Evolutionary conservation across 2,888 invertebrate species (phyloP).

Genomic region (Erynnis tages): DNA sequence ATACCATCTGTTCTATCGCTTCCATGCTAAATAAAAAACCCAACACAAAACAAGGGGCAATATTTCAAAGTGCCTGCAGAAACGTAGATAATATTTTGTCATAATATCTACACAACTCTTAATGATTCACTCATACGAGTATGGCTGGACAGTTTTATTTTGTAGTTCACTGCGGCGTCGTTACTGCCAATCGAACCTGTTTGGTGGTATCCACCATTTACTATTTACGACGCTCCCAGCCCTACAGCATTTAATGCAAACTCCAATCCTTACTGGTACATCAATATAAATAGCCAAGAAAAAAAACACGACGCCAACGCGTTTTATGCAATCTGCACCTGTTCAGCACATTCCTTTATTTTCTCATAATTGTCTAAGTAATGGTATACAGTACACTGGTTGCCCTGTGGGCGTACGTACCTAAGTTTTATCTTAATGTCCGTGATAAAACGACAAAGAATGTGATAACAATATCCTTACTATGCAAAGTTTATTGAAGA

Average conservation of each 20-base stretch:
- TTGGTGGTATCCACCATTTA: conserved; percentile 36
- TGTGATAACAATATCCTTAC: conserved; percentile 10
- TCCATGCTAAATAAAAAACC: neutral
- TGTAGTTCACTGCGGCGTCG: conserved; percentile 40
- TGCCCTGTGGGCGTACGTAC: conserved; percentile 18
- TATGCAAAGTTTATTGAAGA: neutral
- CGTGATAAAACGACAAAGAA: conserved; percentile 9
- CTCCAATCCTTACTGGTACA: conserved; percentile 29
- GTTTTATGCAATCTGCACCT: conserved; percentile 26
- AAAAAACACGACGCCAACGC: conserved; percentile 24
- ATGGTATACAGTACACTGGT: conserved; percentile 9
- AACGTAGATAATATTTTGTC: conserved; percentile 17
- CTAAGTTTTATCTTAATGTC: conserved; percentile 22
- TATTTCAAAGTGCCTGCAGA: conserved; percentile 13
- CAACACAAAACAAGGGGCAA: conserved; percentile 5
- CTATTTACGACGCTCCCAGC: conserved; percentile 35
- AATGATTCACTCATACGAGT: conserved; percentile 18
- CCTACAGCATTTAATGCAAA: conserved; percentile 33
- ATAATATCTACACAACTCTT: conserved; percentile 24
- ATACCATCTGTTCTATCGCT: neutral
- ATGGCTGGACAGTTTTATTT: conserved; percentile 6
- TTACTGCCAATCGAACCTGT: conserved; percentile 50
- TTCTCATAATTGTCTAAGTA: conserved; percentile 25
- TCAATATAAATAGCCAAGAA: conserved; percentile 30
- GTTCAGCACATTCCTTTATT: conserved; percentile 21